Percentiles rank a stretch among this genome's conserved stretches.
Evolutionary conservation across 2,888 invertebrate genomes (phyloP).

Genomic region (Ryuthela nishihirai): DNA sequence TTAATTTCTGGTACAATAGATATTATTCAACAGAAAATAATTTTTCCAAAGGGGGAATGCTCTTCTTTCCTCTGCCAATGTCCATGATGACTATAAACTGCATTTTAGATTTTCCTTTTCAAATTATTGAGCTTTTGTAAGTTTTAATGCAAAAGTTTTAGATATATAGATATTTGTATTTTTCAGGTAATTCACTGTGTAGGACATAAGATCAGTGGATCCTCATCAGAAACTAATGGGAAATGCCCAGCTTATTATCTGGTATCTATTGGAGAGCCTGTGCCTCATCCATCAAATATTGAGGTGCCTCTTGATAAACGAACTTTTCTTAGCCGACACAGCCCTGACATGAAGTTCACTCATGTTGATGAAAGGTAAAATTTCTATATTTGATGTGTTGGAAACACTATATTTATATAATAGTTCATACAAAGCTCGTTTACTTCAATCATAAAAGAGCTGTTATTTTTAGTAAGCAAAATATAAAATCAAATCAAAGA

Average conservation of each 20-base stretch:
- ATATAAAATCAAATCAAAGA: too few species aligned
- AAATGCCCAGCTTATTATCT: constrained; percentile 54
- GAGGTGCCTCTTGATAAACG: constrained; percentile 82
- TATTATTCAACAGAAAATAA: too few species aligned
- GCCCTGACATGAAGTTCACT: constrained; percentile 90
- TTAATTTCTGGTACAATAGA: too few species aligned
- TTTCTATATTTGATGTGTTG: too few species aligned
- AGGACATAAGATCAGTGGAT: constrained; percentile 64
- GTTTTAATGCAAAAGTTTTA: not conserved
- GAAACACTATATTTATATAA: too few species aligned
- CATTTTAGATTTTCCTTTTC: not conserved
- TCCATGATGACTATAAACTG: too few species aligned
- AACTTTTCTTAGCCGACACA: constrained; percentile 87
- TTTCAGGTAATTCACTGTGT: constrained; percentile 81
- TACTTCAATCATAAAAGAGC: too few species aligned
- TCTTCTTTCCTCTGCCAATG: too few species aligned
- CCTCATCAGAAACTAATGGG: constrained; percentile 40
- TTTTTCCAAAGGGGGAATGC: too few species aligned
- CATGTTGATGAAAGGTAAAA: constrained; percentile 91
- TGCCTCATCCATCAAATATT: constrained; percentile 86
- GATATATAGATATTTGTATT: constrained; percentile 13
- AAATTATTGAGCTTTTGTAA: not conserved
- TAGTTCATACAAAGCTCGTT: too few species aligned
- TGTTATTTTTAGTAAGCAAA: too few species aligned
- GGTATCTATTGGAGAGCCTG: constrained; percentile 72